Evolutionary conservation across 1,140 invertebrate genomes (phyloP), one percentile per base, ranked within the genome.

Genomic region (Trissolcus basalis): DNA sequence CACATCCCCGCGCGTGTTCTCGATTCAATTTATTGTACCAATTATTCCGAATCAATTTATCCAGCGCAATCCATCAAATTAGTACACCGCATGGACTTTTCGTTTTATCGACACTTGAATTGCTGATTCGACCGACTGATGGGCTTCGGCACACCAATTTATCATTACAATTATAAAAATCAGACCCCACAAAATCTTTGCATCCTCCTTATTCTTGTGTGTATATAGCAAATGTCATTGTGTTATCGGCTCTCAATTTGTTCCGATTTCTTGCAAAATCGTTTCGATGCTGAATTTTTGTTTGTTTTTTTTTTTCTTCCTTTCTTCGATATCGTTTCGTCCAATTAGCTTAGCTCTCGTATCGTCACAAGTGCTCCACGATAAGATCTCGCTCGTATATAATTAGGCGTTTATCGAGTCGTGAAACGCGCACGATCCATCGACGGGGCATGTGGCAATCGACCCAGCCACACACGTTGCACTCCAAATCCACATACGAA

Each of bases 351-450:
- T 59, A 70, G 65, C 56, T 64, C 72, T 56, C 48, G 68, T 76
- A 79, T 76, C 77, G 69, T 76, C 72, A 67, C 71, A 71, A 79
- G 72, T 76, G 72, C 60, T 47, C 63, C 15, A 10, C 56, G 77
- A 76, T 79, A 76, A 79, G 63, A 79, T 79, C 71, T 72, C 55
- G 49, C 77, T 72, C 72, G 68, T 76, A 76, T 76, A 79, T 79
- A 79, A 79, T 79, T 79, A 79, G 72, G 77, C 72, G 54, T 72
- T 79, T 79, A 79, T 79, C 77, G 77, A 79, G 59, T 68, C 72
- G 71, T 44, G 74, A 77, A 65, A n/a, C 67, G 61, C 61, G 63
- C 56, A 68, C 71, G 68, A 72, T 67, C 56, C 68, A 47, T 43
- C 35, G 65, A 71, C n/a, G 67, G 48, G 58, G 59, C 71, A 75